Base-by-base conservation (phyloP, 92 coral and sea anemone species). In the Epizoanthus illoricatus region DNA sequence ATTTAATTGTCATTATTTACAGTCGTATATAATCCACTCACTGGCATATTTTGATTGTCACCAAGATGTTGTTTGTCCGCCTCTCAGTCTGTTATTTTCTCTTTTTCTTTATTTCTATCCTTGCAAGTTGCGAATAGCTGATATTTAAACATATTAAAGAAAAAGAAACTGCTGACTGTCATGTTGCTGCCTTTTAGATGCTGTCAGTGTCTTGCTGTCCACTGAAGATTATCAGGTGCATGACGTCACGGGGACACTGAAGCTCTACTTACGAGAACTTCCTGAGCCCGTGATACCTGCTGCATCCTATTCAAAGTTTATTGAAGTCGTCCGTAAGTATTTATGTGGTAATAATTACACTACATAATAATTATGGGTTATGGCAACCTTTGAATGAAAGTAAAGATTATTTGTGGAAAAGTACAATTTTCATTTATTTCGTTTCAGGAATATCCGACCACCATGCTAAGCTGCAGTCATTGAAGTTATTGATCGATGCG, bases 261-360 rank as follows among this genome's bases (percentile, higher is more conserved):
- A 97, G 84, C 79, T 88, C 75, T 97, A 97, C 80, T 88, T 97
- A 20, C 99, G 99, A 40, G 90, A 93, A 43, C 88, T 97, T 11
- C 99, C 99, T 11, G 99, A 96, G 79, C 99, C 99, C 28, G 92
- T 96, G 71, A 91, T 93, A 71, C 95, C 99, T 18, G 91, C 89
- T 42, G 86, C 82, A 36, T 78, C 92, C 87, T 96, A 96, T 84
- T 72, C 86, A 67, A 85, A 72, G 36, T 93, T 96, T 71, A 90
- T 95, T 17, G 61, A 86, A n/a, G 94, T 89, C n/a, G 86, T 88
- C 28, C 71, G 97, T 92, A 86, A 90, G 97, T 88, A 43, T 12
- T 42, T 19, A 28, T 2, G 2, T 28, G 36, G 36, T 28, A 28
- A 28, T 28, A 28, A 28, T 28, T 28, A 28, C 36, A 28, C 36